Conservation (phyloP, 2,113 vertebrate species). For the Proteles cristata region DNA sequence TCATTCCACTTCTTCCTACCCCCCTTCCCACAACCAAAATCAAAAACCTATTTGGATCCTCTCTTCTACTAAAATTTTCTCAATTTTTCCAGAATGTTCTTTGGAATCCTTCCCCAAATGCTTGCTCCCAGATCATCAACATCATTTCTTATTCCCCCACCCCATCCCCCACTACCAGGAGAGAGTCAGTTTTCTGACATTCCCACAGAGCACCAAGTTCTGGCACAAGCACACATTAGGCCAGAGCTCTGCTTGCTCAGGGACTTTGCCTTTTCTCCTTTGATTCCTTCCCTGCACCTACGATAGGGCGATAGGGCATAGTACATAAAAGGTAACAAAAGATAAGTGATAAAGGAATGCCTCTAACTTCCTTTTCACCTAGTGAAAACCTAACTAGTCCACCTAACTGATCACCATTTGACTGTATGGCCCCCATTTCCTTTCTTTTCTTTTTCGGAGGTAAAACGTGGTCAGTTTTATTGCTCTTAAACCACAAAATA, state of each 20-base stretch:
- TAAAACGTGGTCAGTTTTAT: conserved; percentile 99
- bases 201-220: neutral
- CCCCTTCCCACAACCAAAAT: no score
- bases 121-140: neutral
- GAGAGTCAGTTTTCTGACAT: neutral
- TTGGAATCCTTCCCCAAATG: neutral
- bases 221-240: neutral
- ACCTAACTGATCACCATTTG: neutral
- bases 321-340: neutral
- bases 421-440: neutral
- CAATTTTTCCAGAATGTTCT: neutral
- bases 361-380: neutral
- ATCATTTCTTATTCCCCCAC: neutral
- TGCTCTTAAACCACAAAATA: conserved; percentile 99
- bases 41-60: neutral
- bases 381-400: neutral
- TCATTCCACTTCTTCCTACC: neutral
- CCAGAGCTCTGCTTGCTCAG: neutral
- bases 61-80: neutral
- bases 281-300: neutral
- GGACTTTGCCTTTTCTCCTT: neutral
- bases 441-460: conserved; percentile 64
- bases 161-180: neutral
- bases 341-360: neutral
- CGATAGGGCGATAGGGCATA: neutral